Evolutionary conservation across 2,113 vertebrate species (phyloP).

Genomic region (Grammomys surdaster): DNA sequence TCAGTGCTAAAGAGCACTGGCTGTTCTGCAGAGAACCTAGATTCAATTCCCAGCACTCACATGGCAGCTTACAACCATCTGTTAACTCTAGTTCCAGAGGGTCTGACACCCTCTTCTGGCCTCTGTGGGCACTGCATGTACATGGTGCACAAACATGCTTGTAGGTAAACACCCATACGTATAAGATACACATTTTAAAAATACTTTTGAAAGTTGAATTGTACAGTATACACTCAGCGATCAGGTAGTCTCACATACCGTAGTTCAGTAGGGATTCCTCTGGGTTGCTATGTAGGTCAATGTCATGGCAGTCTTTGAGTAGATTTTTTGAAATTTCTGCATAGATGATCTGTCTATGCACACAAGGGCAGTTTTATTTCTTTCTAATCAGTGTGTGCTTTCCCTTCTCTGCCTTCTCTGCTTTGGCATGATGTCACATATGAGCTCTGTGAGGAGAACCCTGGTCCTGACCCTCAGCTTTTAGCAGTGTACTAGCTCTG

Average conservation of each 20-base stretch:
- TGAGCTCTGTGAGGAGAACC: neutral
- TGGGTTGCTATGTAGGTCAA: rapidly evolving
- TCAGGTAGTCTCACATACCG: neutral
- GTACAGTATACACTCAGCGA: neutral
- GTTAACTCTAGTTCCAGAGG: neutral
- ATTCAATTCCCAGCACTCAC: neutral
- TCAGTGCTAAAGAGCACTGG: neutral
- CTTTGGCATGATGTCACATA: neutral
- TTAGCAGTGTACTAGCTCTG: neutral
- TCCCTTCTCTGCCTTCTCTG: neutral
- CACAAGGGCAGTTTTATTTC: neutral
- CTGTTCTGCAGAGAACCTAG: neutral
- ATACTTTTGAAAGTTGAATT: neutral
- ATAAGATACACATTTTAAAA: no score
- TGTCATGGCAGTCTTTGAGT: neutral
- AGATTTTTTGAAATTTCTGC: neutral
- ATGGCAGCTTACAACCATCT: neutral
- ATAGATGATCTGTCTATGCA: neutral
- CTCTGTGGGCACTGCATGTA: neutral
- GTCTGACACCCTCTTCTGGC: neutral
- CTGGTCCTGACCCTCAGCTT: neutral
- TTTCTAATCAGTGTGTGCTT: neutral
- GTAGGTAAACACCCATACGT: neutral
- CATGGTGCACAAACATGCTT: no score
- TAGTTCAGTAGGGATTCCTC: neutral